Percentiles rank a stretch among this genome's conserved stretches.
Conservation (phyloP, 2,797 vertebrate species). For the Pteronotus mesoamericanus region DNA sequence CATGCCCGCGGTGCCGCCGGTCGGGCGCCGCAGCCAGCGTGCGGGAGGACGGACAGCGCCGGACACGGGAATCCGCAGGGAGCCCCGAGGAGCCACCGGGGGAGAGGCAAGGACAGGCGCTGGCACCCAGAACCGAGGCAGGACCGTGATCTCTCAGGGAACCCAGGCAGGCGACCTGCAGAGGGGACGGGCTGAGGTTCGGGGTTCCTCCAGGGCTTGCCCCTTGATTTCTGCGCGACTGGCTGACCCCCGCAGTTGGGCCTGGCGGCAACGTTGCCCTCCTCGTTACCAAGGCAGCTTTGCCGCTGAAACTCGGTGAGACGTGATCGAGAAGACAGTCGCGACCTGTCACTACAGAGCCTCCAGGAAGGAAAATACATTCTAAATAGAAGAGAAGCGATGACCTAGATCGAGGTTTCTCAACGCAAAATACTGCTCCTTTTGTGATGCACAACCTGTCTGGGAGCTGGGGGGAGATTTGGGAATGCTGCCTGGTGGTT, state of each 20-base stretch:
- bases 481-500: not conserved
- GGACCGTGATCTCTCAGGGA: not conserved
- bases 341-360: not conserved
- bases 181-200: not conserved
- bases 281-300: conserved; percentile 18
- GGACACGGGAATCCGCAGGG: conserved; percentile 42
- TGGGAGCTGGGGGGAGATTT: not conserved
- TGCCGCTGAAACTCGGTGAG: not conserved
- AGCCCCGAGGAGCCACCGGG: not conserved
- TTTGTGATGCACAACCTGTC: not conserved
- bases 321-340: not conserved
- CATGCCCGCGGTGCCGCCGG: conserved; percentile 43
- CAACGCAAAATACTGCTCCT: not conserved
- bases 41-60: conserved; percentile 62
- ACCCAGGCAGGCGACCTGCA: not conserved
- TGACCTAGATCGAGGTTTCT: not conserved
- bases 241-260: not conserved
- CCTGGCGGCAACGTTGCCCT: conserved; percentile 18
- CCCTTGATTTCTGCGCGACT: not conserved
- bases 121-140: not conserved
- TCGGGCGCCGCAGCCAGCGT: not conserved
- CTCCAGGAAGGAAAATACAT: not conserved
- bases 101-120: conserved; percentile 32
- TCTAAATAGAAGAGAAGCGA: not conserved
- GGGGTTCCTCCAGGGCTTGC: not conserved